A percentile compares a stretch with the other conserved stretches of the same genome.
These are phyloP conservation scores for Gambusia yucatana DNA, from an alignment of 2,797 vertebrate species.

Conservation along the genomic window DNA sequence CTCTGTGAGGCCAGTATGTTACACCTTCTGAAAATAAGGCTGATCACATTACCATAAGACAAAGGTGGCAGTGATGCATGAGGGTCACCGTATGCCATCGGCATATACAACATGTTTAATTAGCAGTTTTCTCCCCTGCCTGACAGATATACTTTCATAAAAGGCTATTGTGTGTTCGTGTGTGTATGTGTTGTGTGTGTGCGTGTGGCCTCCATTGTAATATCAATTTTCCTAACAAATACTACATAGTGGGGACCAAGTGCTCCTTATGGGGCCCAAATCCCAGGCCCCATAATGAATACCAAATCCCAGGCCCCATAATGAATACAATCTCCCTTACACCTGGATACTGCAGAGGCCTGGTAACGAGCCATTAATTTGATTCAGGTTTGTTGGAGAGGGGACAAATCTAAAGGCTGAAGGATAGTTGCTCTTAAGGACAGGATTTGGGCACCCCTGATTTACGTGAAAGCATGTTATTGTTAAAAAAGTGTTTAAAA, in stretches of 20 bases:
- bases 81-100: constrained; percentile 20
- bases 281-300: background rate
- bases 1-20: constrained; percentile 47
- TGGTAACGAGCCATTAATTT: background rate
- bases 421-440: background rate
- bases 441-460: background rate
- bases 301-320: too few species aligned
- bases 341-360: background rate
- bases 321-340: background rate
- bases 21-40: constrained; percentile 24
- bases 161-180: background rate
- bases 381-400: background rate
- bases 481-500: background rate
- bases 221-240: too few species aligned
- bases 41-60: constrained; percentile 52
- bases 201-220: background rate
- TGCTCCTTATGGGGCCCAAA: too few species aligned
- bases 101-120: constrained; percentile 33
- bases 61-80: constrained; percentile 42
- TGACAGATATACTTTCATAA: constrained; percentile 31
- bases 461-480: background rate
- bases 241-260: too few species aligned
- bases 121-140: constrained; percentile 26
- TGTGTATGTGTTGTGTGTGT: constrained; percentile 1
- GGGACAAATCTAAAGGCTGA: background rate